Evolutionary conservation across 2,888 invertebrate species (phyloP), one percentile per base, ranked within the genome.

Genomic region (Lysandra coridon): DNA sequence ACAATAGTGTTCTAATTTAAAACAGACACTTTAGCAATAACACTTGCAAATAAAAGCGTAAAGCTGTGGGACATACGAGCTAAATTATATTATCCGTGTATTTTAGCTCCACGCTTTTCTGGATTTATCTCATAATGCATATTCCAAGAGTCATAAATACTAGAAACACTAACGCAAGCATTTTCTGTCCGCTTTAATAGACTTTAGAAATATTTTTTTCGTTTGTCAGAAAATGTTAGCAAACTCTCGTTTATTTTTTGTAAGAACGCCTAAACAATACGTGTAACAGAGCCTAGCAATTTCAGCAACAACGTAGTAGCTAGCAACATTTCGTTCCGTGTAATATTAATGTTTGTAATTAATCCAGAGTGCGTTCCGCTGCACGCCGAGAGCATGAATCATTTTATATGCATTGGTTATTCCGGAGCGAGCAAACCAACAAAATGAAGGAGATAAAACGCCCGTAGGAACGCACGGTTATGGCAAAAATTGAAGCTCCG

Each of bases 401-500:
- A 91, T 90, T 91, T 89, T 88, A 86, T 90, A 91, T 91, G 90
- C 90, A 90, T 90, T 90, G 83, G 82, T 81, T 84, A 83, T 83
- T 82, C 81, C 81, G 80, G 80, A 79, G 80, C 76, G 78, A 57
- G 53, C 81, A 78, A 80, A 79, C 81, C 81, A 79, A 40, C 78
- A 74, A 75, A 40, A 75, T 23, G 60, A 60, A 37, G 80, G 73
- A 81, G 81, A 81, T 78, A 53, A 76, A 33, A 53, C 30, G 53
- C 53, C 33, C 57, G 57, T 57, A 57, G 57, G 23, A 33, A 57
- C 33, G 57, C 69, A 69, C 33, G 69, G 69, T 37, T 64, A 69
- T 69, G 33, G 33, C 69, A 37, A 69, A 69, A 69, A 69, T 69
- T 33, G 23, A 69, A 69, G 69, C 69, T 69, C 33, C 69, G 33